Conservation (phyloP, 2,113 vertebrate genomes). For the Nerophis ophidion region DNA sequence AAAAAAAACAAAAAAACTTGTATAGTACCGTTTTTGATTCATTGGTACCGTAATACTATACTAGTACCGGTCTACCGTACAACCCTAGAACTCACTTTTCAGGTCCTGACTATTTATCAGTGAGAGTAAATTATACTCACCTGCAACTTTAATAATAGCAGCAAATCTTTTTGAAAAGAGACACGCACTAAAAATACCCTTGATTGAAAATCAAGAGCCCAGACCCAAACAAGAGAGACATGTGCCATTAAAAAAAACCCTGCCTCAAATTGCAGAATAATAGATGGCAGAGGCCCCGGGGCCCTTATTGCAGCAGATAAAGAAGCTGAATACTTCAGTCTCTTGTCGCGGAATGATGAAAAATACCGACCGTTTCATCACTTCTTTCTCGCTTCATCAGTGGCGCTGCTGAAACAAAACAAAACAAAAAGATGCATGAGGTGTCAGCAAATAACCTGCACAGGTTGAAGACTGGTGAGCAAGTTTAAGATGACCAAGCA, state of each 20-base stretch:
- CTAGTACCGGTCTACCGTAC: too few relatives aligned
- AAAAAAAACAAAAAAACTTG: too few relatives aligned
- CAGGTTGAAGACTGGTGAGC: not conserved
- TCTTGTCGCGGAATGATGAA: conserved; percentile 1
- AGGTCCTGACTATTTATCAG: too few relatives aligned
- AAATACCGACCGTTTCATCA: conserved; percentile 9
- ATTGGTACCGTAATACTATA: too few relatives aligned
- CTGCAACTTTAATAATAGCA: conserved; percentile 10
- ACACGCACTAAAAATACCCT: conserved; percentile 45
- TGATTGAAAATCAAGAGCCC: conserved; percentile 24
- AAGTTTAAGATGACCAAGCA: not conserved
- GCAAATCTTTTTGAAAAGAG: conserved; percentile 5
- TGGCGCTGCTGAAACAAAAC: too few relatives aligned
- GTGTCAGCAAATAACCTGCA: not conserved
- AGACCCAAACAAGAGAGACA: conserved; percentile 19
- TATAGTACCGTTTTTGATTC: too few relatives aligned
- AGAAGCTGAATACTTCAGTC: conserved; percentile 5
- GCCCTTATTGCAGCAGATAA: conserved; percentile 14
- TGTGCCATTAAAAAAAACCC: conserved; percentile 28
- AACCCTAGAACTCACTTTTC: too few relatives aligned
- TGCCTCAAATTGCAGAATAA: conserved; percentile 20
- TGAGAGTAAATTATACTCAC: not conserved
- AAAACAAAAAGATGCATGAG: not conserved
- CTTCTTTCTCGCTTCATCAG: not conserved
- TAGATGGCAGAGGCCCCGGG: conserved; percentile 19